Conservation (phyloP, 2,113 vertebrate genomes). For the Ammodramus savannarum region DNA sequence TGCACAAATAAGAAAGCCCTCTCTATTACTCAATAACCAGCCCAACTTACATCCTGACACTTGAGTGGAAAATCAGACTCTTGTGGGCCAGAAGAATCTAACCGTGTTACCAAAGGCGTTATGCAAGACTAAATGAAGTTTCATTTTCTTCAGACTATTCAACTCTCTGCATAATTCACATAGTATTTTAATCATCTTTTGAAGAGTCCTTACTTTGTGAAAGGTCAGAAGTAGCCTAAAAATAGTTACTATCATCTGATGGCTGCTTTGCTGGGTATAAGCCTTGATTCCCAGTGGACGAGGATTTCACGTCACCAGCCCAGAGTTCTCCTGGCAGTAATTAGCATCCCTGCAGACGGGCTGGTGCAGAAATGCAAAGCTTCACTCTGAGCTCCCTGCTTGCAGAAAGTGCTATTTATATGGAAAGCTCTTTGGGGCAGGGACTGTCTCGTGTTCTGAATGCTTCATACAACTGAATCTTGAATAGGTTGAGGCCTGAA, state of each 20-base stretch:
- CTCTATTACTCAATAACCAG: slow-evolving; percentile 52
- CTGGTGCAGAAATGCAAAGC: background rate
- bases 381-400: background rate
- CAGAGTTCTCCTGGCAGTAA: slow-evolving; percentile 1
- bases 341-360: background rate
- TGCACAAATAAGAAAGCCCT: slow-evolving; percentile 25
- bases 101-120: slow-evolving; percentile 45
- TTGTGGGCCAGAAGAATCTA: slow-evolving; percentile 35
- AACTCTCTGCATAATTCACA: slow-evolving; percentile 53
- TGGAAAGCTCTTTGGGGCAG: slow-evolving; percentile 29
- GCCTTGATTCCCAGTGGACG: background rate
- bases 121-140: slow-evolving; percentile 53
- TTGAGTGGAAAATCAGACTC: slow-evolving; percentile 63
- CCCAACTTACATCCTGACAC: background rate
- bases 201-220: slow-evolving; percentile 38
- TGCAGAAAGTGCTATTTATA: slow-evolving; percentile 39
- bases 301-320: background rate
- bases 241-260: slow-evolving; percentile 42
- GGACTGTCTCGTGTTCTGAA: slow-evolving; percentile 26
- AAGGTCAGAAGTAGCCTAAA: slow-evolving; percentile 56
- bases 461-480: slow-evolving; percentile 41
- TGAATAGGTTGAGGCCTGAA: slow-evolving; percentile 27
- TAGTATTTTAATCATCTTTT: slow-evolving; percentile 55
- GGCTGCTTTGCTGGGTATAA: slow-evolving; percentile 31
- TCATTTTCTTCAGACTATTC: slow-evolving; percentile 47